Conservation (phyloP, 2,888 invertebrate species). For the Dynastes grantii region DNA sequence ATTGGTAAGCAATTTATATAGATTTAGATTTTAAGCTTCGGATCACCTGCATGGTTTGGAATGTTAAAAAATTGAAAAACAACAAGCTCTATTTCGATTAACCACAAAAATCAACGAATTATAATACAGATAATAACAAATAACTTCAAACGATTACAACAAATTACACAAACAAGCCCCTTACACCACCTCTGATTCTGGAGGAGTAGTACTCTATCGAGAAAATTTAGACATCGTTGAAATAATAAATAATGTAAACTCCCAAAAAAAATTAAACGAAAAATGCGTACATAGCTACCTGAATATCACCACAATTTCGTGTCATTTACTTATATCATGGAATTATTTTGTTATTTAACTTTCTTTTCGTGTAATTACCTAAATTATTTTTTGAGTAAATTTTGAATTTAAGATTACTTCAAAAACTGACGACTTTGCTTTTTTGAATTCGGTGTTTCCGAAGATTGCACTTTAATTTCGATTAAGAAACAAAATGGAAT, state of each 20-base stretch:
- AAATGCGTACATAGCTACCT: no score
- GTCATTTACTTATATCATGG: neutral
- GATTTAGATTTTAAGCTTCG: neutral
- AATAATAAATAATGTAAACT: no score
- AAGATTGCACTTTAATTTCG: constrained; percentile 12
- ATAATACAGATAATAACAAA: constrained; percentile 18
- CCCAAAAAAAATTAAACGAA: no score
- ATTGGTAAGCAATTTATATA: neutral
- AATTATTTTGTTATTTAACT: no score
- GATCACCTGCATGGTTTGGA: neutral
- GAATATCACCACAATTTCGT: neutral
- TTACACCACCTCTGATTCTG: neutral
- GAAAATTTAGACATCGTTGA: neutral
- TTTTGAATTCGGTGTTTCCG: neutral
- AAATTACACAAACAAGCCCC: constrained; percentile 1
- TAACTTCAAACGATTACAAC: constrained; percentile 26
- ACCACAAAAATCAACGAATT: constrained; percentile 12
- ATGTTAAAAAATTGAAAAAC: constrained; percentile 21
- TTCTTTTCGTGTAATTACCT: neutral
- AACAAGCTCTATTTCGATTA: neutral
- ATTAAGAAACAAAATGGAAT: neutral
- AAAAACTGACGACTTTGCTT: constrained; percentile 25
- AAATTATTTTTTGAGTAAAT: neutral
- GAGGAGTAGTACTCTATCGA: neutral
- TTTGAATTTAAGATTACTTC: neutral